Evolutionary conservation across 2,113 vertebrate genomes (phyloP), one percentile per base, ranked within the genome.

Genomic region (Dendropsophus ebraccatus): DNA sequence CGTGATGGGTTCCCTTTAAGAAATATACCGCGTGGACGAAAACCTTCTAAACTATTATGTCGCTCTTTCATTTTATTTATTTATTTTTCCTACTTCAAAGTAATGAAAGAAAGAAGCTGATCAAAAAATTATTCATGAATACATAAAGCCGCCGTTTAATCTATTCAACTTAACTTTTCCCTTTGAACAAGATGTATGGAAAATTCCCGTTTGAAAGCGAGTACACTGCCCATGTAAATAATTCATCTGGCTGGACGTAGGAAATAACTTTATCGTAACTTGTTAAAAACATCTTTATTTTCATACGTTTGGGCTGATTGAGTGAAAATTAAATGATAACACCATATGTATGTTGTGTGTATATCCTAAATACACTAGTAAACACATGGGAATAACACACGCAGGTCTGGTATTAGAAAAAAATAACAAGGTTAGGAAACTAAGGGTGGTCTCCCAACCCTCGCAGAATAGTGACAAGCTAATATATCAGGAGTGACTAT

Each of bases 41-140:
- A 70, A 5, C 2, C 32, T 41, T 6, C 4, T 41, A 70, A 37
- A 70, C 67, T 23, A 41, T 37, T 37, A 23, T 70, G 67, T 41
- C 5, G 67, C 32, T 37, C 32, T 23, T 41, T 70, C 32, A 41
- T 70, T 41, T 70, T 41, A 70, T 70, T 70, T 58, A 58, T n/a
- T 58, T 69, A 19, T 70, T 70, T 41, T 12, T 41, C 67, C 35
- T 41, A 70, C 67, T 70, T 70, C 67, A 70, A 70, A 70, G 67
- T 19, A 37, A 70, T 41, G 35, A 70, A 70, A 37, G 35, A 70
- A 70, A 70, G n/a, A 70, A 37, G 67, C 67, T 23, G 32, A 70
- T 70, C 67, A 37, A 70, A 70, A 70, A 37, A 37, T 23, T 37
- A 70, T 70, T 70, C 67, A 70, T 70, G 32, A 41, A 37, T 70